phyloP scores from a whole-genome alignment of 2,888 invertebrate genomes.

The Thumatha senex region DNA sequence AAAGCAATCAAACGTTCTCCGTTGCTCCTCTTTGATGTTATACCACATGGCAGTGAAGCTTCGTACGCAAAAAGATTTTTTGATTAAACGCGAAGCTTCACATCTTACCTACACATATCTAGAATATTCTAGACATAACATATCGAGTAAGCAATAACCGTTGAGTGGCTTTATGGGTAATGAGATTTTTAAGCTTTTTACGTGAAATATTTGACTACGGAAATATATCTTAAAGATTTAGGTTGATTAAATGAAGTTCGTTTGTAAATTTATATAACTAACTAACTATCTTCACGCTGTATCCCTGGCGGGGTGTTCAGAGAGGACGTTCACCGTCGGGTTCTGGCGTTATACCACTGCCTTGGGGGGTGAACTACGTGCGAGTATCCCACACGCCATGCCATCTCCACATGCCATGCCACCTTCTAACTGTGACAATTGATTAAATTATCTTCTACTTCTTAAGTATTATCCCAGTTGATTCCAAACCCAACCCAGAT shows the following conservation, averaged over 20 bases:
- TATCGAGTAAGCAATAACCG: slow-evolving; percentile 8
- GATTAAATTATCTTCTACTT: too few species aligned
- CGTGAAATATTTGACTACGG: background rate
- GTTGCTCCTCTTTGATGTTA: slow-evolving; percentile 17
- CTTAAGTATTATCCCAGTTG: too few species aligned
- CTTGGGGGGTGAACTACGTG: too few species aligned
- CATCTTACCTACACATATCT: background rate
- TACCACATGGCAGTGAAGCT: slow-evolving; percentile 13
- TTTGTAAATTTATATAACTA: too few species aligned
- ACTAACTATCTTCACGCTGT: too few species aligned
- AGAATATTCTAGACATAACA: background rate
- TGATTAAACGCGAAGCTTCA: slow-evolving; percentile 16
- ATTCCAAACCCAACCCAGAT: too few species aligned
- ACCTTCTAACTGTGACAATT: too few species aligned
- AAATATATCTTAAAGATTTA: background rate
- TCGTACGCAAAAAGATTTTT: slow-evolving; percentile 16
- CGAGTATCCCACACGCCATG: too few species aligned
- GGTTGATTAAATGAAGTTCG: background rate
- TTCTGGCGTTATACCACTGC: too few species aligned
- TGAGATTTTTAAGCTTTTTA: slow-evolving; percentile 1
- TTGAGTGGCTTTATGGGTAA: slow-evolving; percentile 13
- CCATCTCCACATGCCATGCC: too few species aligned
- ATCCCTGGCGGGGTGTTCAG: too few species aligned
- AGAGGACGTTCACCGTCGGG: too few species aligned
- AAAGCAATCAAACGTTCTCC: slow-evolving; percentile 7